phyloP scores from a whole-genome alignment of 1,140 invertebrate species.

The Adelges cooleyi region DNA sequence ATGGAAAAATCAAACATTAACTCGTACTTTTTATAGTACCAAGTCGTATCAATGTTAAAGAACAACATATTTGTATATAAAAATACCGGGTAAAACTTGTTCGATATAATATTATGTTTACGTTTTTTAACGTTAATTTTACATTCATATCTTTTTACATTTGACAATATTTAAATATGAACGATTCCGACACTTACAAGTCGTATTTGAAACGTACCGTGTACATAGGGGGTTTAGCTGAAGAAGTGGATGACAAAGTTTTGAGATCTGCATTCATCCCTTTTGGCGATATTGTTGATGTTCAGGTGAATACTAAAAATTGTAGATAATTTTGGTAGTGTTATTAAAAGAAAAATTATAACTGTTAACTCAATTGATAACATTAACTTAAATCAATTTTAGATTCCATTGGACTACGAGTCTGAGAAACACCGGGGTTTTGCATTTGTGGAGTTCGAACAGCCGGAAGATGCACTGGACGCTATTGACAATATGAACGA shows the following conservation, averaged over 20 bases:
- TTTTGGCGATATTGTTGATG: slow-evolving; percentile 94
- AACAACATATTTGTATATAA: no score
- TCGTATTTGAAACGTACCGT: slow-evolving; percentile 11
- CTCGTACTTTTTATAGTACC: no score
- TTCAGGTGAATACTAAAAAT: slow-evolving; percentile 46
- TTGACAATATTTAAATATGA: slow-evolving; percentile 10
- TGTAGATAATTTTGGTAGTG: background rate
- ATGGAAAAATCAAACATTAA: no score
- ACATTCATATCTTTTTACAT: no score
- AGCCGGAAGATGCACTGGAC: slow-evolving; percentile 82
- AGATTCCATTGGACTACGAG: slow-evolving; percentile 94
- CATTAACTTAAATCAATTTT: no score
- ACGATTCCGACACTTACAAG: slow-evolving; percentile 8
- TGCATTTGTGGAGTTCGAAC: slow-evolving; percentile 97
- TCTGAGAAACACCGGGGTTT: slow-evolving; percentile 94
- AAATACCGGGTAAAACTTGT: no score
- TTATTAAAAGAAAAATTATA: no score
- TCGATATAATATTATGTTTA: no score
- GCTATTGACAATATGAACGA: slow-evolving; percentile 99
- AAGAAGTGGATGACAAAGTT: slow-evolving; percentile 94
- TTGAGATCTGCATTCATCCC: slow-evolving; percentile 93
- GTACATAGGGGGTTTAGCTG: slow-evolving; percentile 71
- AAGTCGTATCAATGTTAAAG: no score
- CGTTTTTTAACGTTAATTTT: no score
- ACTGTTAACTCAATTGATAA: no score